Conservation (phyloP, 1,140 invertebrate genomes). For the Ctenoplectra terminalis region DNA sequence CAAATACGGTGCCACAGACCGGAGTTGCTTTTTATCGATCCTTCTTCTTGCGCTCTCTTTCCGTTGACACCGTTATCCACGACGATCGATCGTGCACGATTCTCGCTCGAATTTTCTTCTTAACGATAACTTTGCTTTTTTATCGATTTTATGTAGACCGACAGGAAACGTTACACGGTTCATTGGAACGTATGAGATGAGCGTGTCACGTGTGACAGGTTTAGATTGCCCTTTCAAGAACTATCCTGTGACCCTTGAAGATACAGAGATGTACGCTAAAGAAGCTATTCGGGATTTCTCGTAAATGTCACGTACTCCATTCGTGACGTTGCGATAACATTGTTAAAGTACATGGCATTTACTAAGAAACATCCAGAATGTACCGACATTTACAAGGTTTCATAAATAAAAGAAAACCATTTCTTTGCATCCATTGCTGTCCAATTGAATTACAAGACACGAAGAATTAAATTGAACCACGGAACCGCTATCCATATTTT, state of each 20-base stretch:
- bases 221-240: conserved; percentile 26
- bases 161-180: background rate
- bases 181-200: background rate
- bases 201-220: conserved; percentile 3
- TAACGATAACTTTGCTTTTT: background rate
- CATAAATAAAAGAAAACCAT: too few relatives aligned
- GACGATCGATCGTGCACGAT: conserved; percentile 6
- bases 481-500: conserved; percentile 13
- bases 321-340: background rate
- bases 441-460: background rate
- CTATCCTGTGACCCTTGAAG: conserved; percentile 13
- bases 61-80: background rate
- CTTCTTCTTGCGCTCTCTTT: background rate
- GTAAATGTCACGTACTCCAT: conserved; percentile 18
- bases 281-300: background rate
- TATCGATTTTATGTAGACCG: conserved; percentile 1
- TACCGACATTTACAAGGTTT: too few relatives aligned
- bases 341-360: background rate
- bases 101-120: conserved; percentile 23
- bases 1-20: conserved; percentile 6
- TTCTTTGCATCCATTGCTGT: too few relatives aligned
- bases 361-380: too few relatives aligned
- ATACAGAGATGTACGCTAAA: background rate
- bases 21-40: background rate
- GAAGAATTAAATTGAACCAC: background rate